These are phyloP conservation scores for Aphelinus certus DNA, from an alignment of 1,140 invertebrate genomes.

Conservation along the genomic window DNA sequence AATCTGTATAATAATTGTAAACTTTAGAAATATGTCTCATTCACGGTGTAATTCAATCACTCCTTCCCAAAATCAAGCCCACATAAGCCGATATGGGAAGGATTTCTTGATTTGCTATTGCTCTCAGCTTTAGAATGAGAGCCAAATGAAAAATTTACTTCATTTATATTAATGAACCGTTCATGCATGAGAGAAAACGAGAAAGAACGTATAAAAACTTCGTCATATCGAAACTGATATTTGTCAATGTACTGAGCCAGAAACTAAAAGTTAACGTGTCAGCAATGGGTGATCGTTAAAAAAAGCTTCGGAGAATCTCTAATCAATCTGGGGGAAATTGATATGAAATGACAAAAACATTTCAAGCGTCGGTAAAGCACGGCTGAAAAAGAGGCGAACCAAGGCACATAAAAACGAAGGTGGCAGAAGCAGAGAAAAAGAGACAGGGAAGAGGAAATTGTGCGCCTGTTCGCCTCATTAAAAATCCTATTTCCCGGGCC, in stretches of 20 bases:
- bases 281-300: too few species aligned
- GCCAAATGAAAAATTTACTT: background rate
- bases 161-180: background rate
- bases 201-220: too few species aligned
- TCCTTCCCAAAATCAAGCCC: too few species aligned
- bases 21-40: too few species aligned
- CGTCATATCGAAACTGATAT: too few species aligned
- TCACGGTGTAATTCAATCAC: too few species aligned
- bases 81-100: background rate
- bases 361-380: background rate
- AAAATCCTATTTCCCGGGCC: conserved; percentile 37
- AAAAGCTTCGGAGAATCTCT: background rate
- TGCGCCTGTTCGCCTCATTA: conserved; percentile 36
- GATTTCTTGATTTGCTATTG: conserved; percentile 15
- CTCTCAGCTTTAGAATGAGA: background rate
- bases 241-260: too few species aligned
- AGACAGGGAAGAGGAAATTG: conserved; percentile 21
- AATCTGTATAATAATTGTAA: too few species aligned
- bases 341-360: too few species aligned
- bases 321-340: too few species aligned
- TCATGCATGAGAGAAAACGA: too few species aligned
- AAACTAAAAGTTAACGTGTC: too few species aligned
- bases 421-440: background rate
- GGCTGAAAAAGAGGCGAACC: background rate
- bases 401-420: conserved; percentile 6